Evolutionary conservation across 1,140 invertebrate species (phyloP), one percentile per base, ranked within the genome.

Genomic region (Adoxophyes honmai): DNA sequence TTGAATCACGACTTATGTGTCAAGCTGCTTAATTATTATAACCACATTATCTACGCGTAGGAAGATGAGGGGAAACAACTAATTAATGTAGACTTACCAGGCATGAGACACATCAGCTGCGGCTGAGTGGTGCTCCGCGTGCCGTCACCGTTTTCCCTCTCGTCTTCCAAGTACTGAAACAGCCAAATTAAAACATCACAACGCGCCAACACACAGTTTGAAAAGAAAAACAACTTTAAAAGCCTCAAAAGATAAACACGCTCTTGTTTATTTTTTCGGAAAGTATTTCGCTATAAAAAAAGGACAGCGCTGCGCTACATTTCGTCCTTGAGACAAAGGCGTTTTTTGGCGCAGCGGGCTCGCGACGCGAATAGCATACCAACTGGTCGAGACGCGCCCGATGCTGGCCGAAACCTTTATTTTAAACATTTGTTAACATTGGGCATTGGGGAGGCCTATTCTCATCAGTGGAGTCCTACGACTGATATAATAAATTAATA

Each of bases 31-130:
- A 36, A 36, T 11, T 36, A 36, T 28, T 28, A 3, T 1, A 28
- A 28, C 48, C 28, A n/a, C 16, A 28, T 52, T 2, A 34, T 5
- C 8, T 10, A 9, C 9, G 34, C 34, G 2, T 3, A 36, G 3
- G 34, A 9, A 36, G n/a, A 4, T 2, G 21, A 2, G 21, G 21
- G 21, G 21, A 36, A 4, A 36, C 1, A 11, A 36, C 8, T 16
- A 15, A 6, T 15, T 15, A 15, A 39, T 21, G 9, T 10, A 3
- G 6, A 64, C 44, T 66, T 59, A 90, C 88, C 89, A 44, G 89
- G 89, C 89, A 90, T 90, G 11, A 90, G 74, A 54, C 89, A 90
- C 86, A 90, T 90, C 28, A 90, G 81, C 55, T 90, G 89, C 8
- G 88, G 89, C 52, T 86, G 82, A 33, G 85, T 66, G 13, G 72